Percentiles rank a stretch among this genome's conserved stretches.
Evolutionary conservation across 1,140 invertebrate species (phyloP).

Genomic region (Cherax quadricarinatus): DNA sequence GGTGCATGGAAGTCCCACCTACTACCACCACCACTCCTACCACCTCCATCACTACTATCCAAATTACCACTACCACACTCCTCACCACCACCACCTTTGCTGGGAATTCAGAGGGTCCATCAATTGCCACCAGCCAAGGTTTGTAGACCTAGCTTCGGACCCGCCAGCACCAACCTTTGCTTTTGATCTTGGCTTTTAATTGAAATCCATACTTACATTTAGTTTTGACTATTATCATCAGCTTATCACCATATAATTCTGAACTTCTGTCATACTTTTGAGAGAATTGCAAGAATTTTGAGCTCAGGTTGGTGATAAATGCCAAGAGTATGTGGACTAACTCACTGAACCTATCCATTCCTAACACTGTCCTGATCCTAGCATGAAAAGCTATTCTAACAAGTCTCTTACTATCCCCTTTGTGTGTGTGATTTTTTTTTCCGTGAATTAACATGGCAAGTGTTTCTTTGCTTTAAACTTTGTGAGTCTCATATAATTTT

Average conservation of each 20-base stretch:
- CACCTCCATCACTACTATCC: conserved; percentile 23
- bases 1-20: conserved; percentile 55
- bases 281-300: background rate
- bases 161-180: background rate
- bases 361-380: background rate
- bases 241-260: background rate
- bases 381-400: background rate
- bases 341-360: background rate
- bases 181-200: conserved; percentile 1
- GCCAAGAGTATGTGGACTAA: background rate
- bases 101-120: conserved; percentile 21
- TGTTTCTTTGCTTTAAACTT: background rate
- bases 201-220: background rate
- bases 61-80: conserved; percentile 8
- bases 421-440: background rate
- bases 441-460: background rate
- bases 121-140: conserved; percentile 26
- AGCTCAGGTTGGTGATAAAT: background rate
- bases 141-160: conserved; percentile 23
- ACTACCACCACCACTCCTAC: conserved; percentile 41
- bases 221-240: background rate
- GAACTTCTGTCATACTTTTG: background rate
- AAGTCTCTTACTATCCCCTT: background rate
- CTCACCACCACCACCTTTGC: conserved; percentile 33
- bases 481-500: too few species aligned